phyloP scores from a whole-genome alignment of 2,888 invertebrate species.

The Oconnorella tubifera region DNA sequence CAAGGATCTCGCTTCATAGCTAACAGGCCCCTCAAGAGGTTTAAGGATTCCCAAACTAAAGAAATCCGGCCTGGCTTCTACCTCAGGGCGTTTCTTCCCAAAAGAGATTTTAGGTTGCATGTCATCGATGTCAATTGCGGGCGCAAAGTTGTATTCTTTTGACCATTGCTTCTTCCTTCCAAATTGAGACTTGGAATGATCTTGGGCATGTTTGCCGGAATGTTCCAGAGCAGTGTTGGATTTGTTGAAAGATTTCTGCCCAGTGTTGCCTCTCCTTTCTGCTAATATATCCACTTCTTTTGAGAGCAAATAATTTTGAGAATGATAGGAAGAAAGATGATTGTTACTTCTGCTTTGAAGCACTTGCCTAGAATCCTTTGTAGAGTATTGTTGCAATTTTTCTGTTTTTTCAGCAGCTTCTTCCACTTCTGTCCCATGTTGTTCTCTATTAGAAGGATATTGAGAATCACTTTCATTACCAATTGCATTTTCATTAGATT shows the following conservation, averaged over 20 bases:
- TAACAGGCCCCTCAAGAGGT: not conserved
- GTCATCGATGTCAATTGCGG: not conserved
- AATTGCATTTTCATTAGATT: too few relatives aligned
- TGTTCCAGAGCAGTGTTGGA: not conserved
- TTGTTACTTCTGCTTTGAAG: not conserved
- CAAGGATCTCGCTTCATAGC: not conserved
- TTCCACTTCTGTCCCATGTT: not conserved
- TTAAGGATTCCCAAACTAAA: not conserved
- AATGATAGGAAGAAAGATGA: not conserved
- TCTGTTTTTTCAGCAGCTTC: not conserved
- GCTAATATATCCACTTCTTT: not conserved
- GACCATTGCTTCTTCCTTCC: not conserved
- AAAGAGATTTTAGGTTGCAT: too few relatives aligned
- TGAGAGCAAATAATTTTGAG: too few relatives aligned
- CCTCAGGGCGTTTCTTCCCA: not conserved
- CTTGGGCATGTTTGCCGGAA: too few relatives aligned
- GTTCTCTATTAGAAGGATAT: not conserved
- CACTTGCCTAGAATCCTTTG: too few relatives aligned
- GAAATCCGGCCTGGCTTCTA: not conserved
- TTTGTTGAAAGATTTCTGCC: too few relatives aligned
- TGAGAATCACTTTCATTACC: too few relatives aligned
- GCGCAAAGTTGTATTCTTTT: not conserved
- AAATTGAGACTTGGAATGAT: too few relatives aligned
- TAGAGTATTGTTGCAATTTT: too few relatives aligned
- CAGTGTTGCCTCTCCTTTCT: too few relatives aligned